Evolutionary conservation across 2,888 invertebrate genomes (phyloP).

Genomic region (Elegia similella): DNA sequence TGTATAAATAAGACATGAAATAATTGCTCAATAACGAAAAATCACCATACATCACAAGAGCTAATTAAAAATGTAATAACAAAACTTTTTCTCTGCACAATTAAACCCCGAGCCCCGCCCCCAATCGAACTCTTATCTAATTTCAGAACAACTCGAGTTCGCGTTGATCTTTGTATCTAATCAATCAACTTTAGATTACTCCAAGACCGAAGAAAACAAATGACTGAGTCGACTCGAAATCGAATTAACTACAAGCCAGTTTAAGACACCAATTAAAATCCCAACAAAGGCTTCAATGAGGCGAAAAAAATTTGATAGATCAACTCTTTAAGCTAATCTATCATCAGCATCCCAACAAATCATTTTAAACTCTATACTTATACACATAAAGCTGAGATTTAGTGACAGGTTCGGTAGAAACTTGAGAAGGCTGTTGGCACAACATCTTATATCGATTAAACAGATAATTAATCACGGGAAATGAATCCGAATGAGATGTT

Average conservation of each 20-base stretch:
- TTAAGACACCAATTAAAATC: constrained; percentile 79
- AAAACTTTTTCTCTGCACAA: constrained; percentile 23
- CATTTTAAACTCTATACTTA: constrained; percentile 33
- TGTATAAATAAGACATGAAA: background rate
- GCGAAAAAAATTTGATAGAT: constrained; percentile 78
- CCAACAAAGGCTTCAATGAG: constrained; percentile 79
- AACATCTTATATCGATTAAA: constrained; percentile 82
- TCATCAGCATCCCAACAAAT: constrained; percentile 38
- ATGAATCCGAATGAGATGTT: constrained; percentile 82
- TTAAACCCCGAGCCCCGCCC: constrained; percentile 35
- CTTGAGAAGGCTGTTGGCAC: constrained; percentile 77
- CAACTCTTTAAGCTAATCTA: constrained; percentile 78
- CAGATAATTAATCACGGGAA: constrained; percentile 82
- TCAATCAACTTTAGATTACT: constrained; percentile 78
- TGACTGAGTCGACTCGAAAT: constrained; percentile 61
- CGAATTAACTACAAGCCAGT: constrained; percentile 75
- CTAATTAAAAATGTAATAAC: constrained; percentile 19
- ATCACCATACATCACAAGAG: background rate
- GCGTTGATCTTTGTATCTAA: constrained; percentile 43
- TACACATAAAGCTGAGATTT: constrained; percentile 30
- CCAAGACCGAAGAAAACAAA: constrained; percentile 67
- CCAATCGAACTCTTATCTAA: constrained; percentile 1
- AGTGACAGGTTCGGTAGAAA: constrained; percentile 35
- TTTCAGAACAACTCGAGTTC: too few relatives aligned
- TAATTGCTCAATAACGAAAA: constrained; percentile 7